Base-by-base conservation (phyloP, 2,888 invertebrate genomes). In the Phortica okadai region DNA sequence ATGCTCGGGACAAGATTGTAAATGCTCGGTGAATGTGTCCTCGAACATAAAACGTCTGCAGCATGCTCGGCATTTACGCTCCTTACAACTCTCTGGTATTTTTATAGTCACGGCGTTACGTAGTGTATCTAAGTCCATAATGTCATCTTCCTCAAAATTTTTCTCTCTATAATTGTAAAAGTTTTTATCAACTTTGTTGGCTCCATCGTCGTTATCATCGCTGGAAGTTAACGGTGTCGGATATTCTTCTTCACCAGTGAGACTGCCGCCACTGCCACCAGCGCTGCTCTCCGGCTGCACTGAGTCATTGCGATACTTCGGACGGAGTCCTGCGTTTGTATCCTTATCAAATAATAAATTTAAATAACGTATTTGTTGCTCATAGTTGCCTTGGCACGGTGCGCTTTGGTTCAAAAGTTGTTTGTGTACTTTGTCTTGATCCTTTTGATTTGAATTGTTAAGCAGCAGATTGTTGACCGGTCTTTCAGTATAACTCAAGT, bases 1-100 rank as follows among this genome's bases (percentile, higher is more conserved):
- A 76, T 85, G 88, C 73, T 91, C 91, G n/a, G 91, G 89, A 76
- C 91, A 91, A 45, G 84, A 85, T 59, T 89, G 87, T 77, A 90
- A 78, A 67, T 91, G 91, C 45, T 90, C 83, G n/a, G 88, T 86
- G 76, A 89, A 90, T 0, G 91, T 87, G 2, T 91, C 90, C 73
- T 91, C 91, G 76, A 91, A 90, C 92, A 92, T 92, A 70, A 90
- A 92, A 6, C 91, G 88, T 42, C 89, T 86, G 14, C 81, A 90
- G 76, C 91, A 91, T 2, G 90, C 90, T 2, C 89, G 84, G 74
- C 91, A 91, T 77, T 91, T 91, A 25, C 91, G 89, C 66, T 91
- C 91, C 78, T 90, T 91, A 81, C 90, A 90, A 82, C 80, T 88
- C 45, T 90, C 89, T 0, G 91, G 91, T 77, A 91, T 90, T 56